Base-by-base conservation (phyloP, 2,113 vertebrate species). In the Syngnathoides biaculeatus region DNA sequence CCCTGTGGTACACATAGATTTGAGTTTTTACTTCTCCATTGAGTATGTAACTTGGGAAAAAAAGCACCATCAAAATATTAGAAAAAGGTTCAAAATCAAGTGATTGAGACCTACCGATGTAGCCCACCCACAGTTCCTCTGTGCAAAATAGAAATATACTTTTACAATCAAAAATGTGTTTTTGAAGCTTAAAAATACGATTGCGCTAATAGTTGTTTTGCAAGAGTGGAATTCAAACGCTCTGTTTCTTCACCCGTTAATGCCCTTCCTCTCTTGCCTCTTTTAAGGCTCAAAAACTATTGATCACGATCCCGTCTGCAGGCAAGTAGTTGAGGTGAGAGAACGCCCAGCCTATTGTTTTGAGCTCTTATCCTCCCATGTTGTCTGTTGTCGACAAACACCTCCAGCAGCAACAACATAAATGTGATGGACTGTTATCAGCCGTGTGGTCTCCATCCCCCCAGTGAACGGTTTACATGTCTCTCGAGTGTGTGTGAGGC, bases 211-310 rank as follows among this genome's bases (percentile, higher is more conserved):
- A 59, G 20, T 24, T 35, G 1, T 57, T 57, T 57, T 57, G 55
- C 5, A 57, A 57, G 27, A 3, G 27, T 30, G 30, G 7, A 57
- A 57, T 26, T 57, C 17, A 38, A 17, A 35, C 4, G 8, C 27
- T 39, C 2, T 53, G 39, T 48, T 27, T 20, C 56, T 64, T 50
- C 65, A 73, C 42, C 64, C 26, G 40, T 39, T 48, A 47, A 47
- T 47, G 45, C 17, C 68, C 17, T 60, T 50, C 69, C 43, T 53
- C 19, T 79, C 45, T 5, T 22, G 8, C 0, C 61, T 52, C 69
- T 26, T 66, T 63, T 83, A 79, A 81, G 84, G 82, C 85, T 74
- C 73, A 17, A 65, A 61, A 76, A 78, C 65, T 68, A 88, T 86
- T 58, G 86, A 89, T 89, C 63, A 48, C 43, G 52, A 7, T 68